phyloP scores from a whole-genome alignment of 2,113 vertebrate species.

The Mus spicilegus region DNA sequence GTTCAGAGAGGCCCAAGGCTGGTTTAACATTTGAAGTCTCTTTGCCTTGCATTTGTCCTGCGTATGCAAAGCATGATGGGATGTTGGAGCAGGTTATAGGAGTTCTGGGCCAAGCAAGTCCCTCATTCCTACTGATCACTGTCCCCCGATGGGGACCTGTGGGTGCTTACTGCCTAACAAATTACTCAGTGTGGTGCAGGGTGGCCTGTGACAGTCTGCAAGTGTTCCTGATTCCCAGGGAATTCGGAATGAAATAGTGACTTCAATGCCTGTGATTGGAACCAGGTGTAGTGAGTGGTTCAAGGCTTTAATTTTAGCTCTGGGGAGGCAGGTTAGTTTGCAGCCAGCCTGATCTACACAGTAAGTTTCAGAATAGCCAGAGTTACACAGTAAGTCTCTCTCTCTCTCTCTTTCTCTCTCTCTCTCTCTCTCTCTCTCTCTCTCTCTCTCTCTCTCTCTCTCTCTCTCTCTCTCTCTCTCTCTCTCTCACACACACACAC shows the following conservation, averaged over 20 bases:
- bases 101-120: background rate
- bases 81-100: background rate
- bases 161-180: background rate
- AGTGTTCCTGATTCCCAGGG: background rate
- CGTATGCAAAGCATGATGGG: background rate
- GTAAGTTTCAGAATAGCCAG: too few species aligned
- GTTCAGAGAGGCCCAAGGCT: background rate
- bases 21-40: background rate
- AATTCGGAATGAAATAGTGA: background rate
- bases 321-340: background rate
- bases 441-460: too few species aligned
- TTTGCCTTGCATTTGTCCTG: background rate
- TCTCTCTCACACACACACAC: too few species aligned
- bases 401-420: too few species aligned
- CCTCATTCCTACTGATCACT: background rate
- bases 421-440: too few species aligned
- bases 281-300: background rate
- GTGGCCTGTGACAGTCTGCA: background rate
- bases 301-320: background rate
- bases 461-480: too few species aligned
- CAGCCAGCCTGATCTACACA: background rate
- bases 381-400: too few species aligned
- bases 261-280: background rate
- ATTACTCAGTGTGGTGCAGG: background rate
- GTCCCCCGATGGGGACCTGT: background rate